These are phyloP conservation scores for Lycophotia porphyrea DNA, from an alignment of 2,888 invertebrate species.

Conservation along the genomic window DNA sequence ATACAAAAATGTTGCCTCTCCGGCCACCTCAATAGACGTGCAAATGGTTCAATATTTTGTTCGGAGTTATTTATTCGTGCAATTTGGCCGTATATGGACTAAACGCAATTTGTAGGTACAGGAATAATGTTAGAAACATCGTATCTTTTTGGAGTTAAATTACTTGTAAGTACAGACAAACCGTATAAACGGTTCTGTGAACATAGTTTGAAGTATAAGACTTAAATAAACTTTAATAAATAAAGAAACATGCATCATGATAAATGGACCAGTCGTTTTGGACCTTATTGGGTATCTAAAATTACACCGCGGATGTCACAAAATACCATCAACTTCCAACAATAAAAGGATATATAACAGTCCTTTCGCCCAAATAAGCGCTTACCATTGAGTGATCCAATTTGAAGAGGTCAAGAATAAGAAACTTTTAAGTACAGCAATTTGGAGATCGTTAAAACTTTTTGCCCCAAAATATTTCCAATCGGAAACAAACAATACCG, in stretches of 20 bases:
- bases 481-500: constrained; percentile 6
- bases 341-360: background rate
- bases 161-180: background rate
- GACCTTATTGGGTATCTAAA: background rate
- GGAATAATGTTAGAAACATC: background rate
- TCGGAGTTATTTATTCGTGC: constrained; percentile 34
- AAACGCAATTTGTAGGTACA: constrained; percentile 13
- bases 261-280: background rate
- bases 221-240: background rate
- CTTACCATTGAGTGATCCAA: background rate
- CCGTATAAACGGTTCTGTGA: background rate
- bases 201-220: background rate
- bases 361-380: background rate
- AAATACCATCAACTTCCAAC: background rate
- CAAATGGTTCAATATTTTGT: constrained; percentile 39
- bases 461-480: background rate
- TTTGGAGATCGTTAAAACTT: constrained; percentile 30
- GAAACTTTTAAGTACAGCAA: constrained; percentile 7
- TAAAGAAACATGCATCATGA: background rate
- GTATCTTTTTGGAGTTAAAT: background rate
- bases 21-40: constrained; percentile 21
- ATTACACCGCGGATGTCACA: background rate
- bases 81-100: constrained; percentile 4
- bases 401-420: background rate
- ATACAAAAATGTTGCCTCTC: constrained; percentile 33